phyloP scores from a whole-genome alignment of 2,113 vertebrate species.

The Todiramphus saurophagus region DNA sequence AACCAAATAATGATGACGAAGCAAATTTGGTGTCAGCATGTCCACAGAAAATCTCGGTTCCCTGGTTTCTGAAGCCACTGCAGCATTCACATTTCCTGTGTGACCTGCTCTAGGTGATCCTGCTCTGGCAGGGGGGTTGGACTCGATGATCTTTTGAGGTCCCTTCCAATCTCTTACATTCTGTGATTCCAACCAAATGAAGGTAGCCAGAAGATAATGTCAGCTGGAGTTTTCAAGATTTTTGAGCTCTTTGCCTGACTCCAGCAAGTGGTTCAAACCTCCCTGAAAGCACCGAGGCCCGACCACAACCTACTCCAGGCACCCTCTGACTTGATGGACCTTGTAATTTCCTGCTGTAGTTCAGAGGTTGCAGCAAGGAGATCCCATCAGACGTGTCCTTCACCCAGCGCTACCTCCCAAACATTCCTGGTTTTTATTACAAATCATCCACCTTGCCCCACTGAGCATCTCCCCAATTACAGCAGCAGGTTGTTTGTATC shows the following conservation, averaged over 20 bases:
- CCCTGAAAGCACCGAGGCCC: background rate
- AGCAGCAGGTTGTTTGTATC: background rate
- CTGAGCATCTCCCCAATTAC: background rate
- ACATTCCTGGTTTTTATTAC: background rate
- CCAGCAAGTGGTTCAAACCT: background rate
- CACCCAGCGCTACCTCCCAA: background rate
- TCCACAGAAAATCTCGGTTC: rapidly evolving
- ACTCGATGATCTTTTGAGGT: no score
- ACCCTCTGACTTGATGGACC: background rate
- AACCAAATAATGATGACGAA: background rate
- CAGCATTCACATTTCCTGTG: background rate
- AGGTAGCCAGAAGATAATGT: background rate
- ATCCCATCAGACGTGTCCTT: background rate
- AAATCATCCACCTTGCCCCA: background rate
- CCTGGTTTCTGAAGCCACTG: background rate
- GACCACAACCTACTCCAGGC: background rate
- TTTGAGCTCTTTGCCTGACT: background rate
- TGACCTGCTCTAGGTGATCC: no score
- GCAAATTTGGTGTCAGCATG: background rate
- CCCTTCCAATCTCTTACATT: no score
- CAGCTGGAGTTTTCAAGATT: background rate
- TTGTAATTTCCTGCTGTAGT: background rate
- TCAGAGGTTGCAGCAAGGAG: background rate
- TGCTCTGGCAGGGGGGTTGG: no score
- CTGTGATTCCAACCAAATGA: background rate